Base-by-base conservation (phyloP, 2,888 invertebrate species). In the Plusia festucae region DNA sequence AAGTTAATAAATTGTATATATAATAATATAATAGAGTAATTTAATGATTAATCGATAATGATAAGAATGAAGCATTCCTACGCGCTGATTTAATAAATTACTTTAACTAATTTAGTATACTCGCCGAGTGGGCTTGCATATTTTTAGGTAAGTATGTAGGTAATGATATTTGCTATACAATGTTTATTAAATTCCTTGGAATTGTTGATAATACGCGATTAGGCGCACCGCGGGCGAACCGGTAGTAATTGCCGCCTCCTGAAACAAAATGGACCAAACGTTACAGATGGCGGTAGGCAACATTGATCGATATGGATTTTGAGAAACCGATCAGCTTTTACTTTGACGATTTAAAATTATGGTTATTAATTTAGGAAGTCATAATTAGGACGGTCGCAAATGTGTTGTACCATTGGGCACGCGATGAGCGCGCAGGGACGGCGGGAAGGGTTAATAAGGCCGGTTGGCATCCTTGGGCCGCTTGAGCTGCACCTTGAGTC, bases 401-500 rank as follows among this genome's bases (percentile, higher is more conserved):
- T n/a, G n/a, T n/a, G 6, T 40, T 83, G 75, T 73, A 93, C 93
- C 87, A 85, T 81, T 20, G 82, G 90, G 86, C 86, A 87, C 84
- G 82, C 84, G 83, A 74, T 81, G 87, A 83, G 88, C 91, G 90
- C 94, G 93, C 95, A 91, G 93, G 95, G 95, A 95, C 95, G 96
- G 95, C 93, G 95, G 94, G 87, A 87, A 91, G 95, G 90, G 97
- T 97, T 98, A 99, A 97, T 99, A 99, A 93, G 99, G 99, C 96
- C 99, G 97, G 95, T 97, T 98, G 91, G 99, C 98, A 95, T 99
- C 99, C 96, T 99, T 99, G 95, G 99, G 99, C 96, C 99, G 97
- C 96, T 99, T 99, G 95, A 99, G 97, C 96, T 99, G 99, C 89
- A 99, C 99, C 96, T 99, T 99, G 92, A 99, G 98, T 91, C 99